Base-by-base conservation (phyloP, 2,888 invertebrate species). In the Drosophila macrospina region DNA sequence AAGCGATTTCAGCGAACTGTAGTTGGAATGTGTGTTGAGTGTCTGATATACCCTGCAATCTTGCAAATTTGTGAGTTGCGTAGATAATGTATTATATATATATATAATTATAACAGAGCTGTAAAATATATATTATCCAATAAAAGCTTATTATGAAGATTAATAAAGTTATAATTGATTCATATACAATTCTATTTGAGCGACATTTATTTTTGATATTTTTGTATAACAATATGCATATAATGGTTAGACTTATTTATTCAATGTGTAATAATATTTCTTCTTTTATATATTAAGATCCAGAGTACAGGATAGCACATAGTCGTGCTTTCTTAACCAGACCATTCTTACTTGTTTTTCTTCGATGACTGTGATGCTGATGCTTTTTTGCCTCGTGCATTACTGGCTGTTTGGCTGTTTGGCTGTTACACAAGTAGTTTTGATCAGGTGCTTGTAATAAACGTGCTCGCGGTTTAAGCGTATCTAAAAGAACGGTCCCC, bases 361-460 rank as follows among this genome's bases (percentile, higher is more conserved):
- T 47, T 47, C n/a, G 30, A 45, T 30, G 26, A n/a, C n/a, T 45
- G 28, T 28, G 10, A 10, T 48, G 34, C 20, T 13, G 50, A n/a
- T 64, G 30, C n/a, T 48, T 37, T 4, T 13, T 24, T 37, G 15
- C 28, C 15, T 47, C 28, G 51, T 39, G 44, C 50, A 50, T 48
- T 62, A 67, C 70, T 39, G 8, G 69, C 39, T 51, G 34, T 37
- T 51, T n/a, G n/a, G n/a, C n/a, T n/a, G n/a, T n/a, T n/a, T 39
- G 8, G 69, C 39, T 51, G 34, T 37, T 51, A 41, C 36, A 39
- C 45, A 32, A 36, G 51, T 42, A 50, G 50, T 20, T 55, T 8
- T 48, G 47, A 41, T 59, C 69, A 60, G 48, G 60, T 62, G 55
- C 75, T 62, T 45, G 39, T 57, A 47, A 41, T 47, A 37, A n/a